Conservation (phyloP, 2,797 vertebrate species). For the Neoniphon sammara region DNA sequence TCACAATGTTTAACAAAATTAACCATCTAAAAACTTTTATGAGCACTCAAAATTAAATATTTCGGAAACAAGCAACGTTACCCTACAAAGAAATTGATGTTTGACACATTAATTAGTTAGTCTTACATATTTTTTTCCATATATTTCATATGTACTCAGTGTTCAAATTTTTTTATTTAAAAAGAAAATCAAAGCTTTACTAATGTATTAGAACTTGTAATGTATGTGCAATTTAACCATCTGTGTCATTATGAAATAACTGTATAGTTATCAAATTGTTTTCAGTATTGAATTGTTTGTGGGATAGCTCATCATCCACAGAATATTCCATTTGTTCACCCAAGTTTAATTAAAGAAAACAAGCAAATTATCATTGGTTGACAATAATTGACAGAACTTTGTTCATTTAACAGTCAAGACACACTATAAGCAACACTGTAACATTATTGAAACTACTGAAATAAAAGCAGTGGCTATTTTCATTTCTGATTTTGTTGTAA, state of each 20-base stretch:
- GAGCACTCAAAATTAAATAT: background rate
- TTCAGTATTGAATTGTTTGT: background rate
- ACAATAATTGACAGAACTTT: no score
- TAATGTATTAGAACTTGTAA: background rate
- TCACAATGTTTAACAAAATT: background rate
- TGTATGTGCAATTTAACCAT: slow-evolving; percentile 3
- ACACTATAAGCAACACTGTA: no score
- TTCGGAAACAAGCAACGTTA: background rate
- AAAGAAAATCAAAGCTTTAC: slow-evolving; percentile 18
- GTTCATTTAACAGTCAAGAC: no score
- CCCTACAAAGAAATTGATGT: no score
- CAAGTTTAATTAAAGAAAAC: no score
- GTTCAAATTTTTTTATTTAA: slow-evolving; percentile 7
- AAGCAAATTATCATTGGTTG: no score
- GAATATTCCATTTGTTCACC: no score
- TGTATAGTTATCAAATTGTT: slow-evolving; percentile 3
- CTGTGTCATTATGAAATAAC: slow-evolving; percentile 3
- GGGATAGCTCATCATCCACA: background rate
- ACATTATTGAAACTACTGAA: background rate
- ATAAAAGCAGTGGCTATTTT: slow-evolving; percentile 4
- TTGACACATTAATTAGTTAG: no score
- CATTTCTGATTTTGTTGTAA: no score
- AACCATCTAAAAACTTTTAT: background rate
- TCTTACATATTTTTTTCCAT: background rate
- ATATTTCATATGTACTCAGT: background rate